Percentiles rank a stretch among this genome's conserved stretches.
These are phyloP conservation scores for Aspidapion aeneum DNA, from an alignment of 2,888 invertebrate genomes.

Conservation along the genomic window DNA sequence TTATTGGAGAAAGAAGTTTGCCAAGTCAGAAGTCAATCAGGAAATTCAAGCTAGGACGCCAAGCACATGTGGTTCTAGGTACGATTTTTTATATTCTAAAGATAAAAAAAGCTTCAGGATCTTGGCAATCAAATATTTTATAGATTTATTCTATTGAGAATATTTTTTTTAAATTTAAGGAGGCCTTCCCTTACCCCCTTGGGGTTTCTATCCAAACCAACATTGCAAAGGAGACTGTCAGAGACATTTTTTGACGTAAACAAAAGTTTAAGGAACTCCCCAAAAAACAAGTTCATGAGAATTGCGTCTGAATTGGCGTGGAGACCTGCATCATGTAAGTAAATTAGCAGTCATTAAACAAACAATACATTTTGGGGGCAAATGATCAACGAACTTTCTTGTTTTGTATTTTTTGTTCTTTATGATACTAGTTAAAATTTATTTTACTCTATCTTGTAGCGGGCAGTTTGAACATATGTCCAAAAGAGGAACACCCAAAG, in stretches of 20 bases:
- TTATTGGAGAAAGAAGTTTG: conserved; percentile 73
- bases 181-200: conserved; percentile 51
- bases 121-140: no score
- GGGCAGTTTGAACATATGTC: conserved; percentile 38
- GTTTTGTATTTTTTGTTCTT: no score
- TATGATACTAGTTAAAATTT: no score
- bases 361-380: neutral
- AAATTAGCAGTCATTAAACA: neutral
- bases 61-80: conserved; percentile 60
- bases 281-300: conserved; percentile 47
- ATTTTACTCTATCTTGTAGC: no score
- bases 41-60: conserved; percentile 80
- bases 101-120: neutral
- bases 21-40: conserved; percentile 74
- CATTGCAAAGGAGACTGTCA: conserved; percentile 54
- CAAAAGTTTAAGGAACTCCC: conserved; percentile 37
- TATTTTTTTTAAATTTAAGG: conserved; percentile 2
- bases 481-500: conserved; percentile 43
- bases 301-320: conserved; percentile 52
- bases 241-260: conserved; percentile 54
- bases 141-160: no score
- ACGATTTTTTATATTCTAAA: neutral
- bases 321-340: conserved; percentile 48
- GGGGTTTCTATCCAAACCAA: conserved; percentile 52
- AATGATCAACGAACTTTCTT: neutral